Base-by-base conservation (phyloP, 2,113 vertebrate genomes). In the Cyprinus carpio region DNA sequence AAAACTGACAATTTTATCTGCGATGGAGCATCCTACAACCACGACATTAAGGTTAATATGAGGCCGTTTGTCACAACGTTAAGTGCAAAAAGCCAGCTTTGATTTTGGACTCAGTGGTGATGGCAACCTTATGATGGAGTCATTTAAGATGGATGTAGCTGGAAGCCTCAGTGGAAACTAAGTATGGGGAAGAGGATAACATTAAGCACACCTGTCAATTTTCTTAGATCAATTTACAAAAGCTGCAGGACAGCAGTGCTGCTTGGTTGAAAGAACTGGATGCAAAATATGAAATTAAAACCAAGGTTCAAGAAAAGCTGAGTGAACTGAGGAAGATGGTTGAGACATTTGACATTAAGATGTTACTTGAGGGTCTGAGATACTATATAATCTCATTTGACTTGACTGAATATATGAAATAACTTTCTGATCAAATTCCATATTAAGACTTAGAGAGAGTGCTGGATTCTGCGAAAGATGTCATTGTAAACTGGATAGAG, bases 251-350 rank as follows among this genome's bases (percentile, higher is more conserved):
- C 80, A 93, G 85, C 31, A 84, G 90, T 86, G 86, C 91, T 75
- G 87, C 90, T 34, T 98, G 97, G 96, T 89, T 97, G 86, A 93
- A 92, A 90, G 93, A 96, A 34, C n/a, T 97, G 58, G 94, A 97
- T 90, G 88, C 90, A 51, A 89, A 94, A 7, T 97, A 96, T 85
- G 78, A 75, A 87, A 93, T 98, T 83, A 93, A 91, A 89, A 87
- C 90, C 67, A 93, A 91, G 16, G 81, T 98, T 72, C 94, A 93
- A 89, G 89, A 93, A 87, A 94, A 89, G 56, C 56, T 99, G 0
- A 91, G 92, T 34, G 85, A 94, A 85, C 75, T 97, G 13, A 95
- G 95, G 87, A 84, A 83, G 71, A 85, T 89, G 18, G 92, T 98
- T 92, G 92, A 96, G 83, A 91, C 90, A 83, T 90, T 95, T 90